Evolutionary conservation across 1,140 invertebrate species (phyloP), one percentile per base, ranked within the genome.

Genomic region (Hypsibius dujardini): DNA sequence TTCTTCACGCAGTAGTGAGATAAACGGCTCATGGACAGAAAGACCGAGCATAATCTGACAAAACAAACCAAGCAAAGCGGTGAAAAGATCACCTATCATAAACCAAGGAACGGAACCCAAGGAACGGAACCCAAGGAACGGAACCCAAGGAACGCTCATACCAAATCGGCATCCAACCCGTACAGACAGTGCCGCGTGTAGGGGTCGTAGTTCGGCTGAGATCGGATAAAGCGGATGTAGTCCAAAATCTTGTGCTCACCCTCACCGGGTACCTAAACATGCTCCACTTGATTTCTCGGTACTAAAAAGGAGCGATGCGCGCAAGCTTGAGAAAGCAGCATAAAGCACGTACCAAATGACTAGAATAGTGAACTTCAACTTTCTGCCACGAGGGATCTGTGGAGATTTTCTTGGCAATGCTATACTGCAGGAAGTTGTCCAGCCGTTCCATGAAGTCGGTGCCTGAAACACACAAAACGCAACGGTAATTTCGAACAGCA

Each of bases 211-310:
- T 86, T 85, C 1, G 87, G 84, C 77, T 89, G 85, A 0, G 89
- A 84, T 75, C 89, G 87, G 77, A 90, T 82, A 79, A 87, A 90
- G 46, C 93, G 82, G 74, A 98, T 95, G 77, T 91, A 96, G 78
- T 97, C 93, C 92, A 96, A 95, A 69, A 97, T 94, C 81, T 97
- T 98, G 78, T 98, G 94, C 80, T 98, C 94, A 2, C 94, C 94
- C 84, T 98, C 94, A 14, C 93, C 93, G 45, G 92, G 92, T 1
- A 88, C 89, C 88, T 90, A n/a, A n/a, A n/a, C n/a, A n/a, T n/a
- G n/a, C n/a, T n/a, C n/a, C n/a, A n/a, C n/a, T n/a, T n/a, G n/a
- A n/a, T n/a, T n/a, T n/a, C n/a, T n/a, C n/a, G n/a, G n/a, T n/a
- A n/a, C n/a, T n/a, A n/a, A n/a, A n/a, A n/a, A n/a, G n/a, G n/a